Evolutionary conservation across 2,113 vertebrate species (phyloP).

Genomic region (Thomomys bottae): DNA sequence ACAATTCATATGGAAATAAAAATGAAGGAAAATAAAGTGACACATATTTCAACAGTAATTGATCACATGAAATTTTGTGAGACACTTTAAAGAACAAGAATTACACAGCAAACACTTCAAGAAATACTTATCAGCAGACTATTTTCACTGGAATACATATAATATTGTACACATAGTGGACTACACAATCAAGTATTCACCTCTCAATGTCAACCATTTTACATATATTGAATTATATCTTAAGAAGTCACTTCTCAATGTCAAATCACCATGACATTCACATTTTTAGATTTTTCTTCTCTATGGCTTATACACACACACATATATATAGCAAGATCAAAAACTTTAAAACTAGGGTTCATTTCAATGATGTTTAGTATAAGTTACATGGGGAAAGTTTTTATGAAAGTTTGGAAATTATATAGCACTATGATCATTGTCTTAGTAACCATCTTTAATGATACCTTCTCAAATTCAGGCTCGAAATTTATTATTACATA

Average conservation of each 20-base stretch:
- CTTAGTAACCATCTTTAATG: not conserved
- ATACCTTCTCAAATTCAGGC: not conserved
- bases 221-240: not conserved
- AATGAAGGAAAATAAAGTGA: not conserved
- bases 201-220: no score
- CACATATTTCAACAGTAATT: not conserved
- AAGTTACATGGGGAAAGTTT: not conserved
- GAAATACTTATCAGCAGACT: not conserved
- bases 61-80: not conserved
- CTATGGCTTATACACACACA: not conserved
- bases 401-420: not conserved
- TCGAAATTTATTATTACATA: not conserved
- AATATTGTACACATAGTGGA: no score
- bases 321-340: not conserved
- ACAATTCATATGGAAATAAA: not conserved
- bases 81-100: not conserved
- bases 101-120: not conserved
- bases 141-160: not conserved
- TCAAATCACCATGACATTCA: not conserved
- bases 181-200: no score
- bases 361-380: not conserved
- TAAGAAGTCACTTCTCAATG: not conserved
- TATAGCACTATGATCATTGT: not conserved
- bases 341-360: no score
- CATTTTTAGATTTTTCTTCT: not conserved